phyloP scores from a whole-genome alignment of 2,888 invertebrate genomes.

The Aphidius colemani region DNA sequence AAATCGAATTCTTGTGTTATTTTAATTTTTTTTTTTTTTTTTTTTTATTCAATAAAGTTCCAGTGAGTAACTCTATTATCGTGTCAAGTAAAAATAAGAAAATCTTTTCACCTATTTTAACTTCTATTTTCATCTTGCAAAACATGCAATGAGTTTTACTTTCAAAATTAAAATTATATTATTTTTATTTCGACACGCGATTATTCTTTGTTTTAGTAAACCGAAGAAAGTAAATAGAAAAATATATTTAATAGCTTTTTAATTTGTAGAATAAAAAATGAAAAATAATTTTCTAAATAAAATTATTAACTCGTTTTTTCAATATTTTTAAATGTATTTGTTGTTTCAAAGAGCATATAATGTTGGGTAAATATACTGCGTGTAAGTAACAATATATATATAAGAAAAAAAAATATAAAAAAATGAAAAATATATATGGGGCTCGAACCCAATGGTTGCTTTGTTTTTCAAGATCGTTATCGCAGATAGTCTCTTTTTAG shows the following conservation, averaged over 20 bases:
- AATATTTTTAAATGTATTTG: not conserved
- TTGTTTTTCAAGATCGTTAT: slow-evolving; percentile 26
- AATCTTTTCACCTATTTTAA: slow-evolving; percentile 22
- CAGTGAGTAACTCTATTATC: not conserved
- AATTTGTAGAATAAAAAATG: no score
- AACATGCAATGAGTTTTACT: slow-evolving; percentile 23
- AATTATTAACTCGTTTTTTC: not conserved
- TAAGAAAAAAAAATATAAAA: not conserved
- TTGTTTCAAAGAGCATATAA: not conserved
- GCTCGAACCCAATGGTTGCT: slow-evolving; percentile 46
- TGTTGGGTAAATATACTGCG: not conserved
- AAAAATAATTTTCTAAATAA: no score
- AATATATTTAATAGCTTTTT: no score
- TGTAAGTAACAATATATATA: not conserved
- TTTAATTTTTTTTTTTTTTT: not conserved
- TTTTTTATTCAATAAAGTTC: not conserved
- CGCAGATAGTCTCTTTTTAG: slow-evolving; percentile 14
- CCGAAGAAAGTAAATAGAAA: slow-evolving; percentile 25
- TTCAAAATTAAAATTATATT: slow-evolving; percentile 8
- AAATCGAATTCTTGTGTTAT: not conserved
- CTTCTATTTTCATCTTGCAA: slow-evolving; percentile 7
- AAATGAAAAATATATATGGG: not conserved
- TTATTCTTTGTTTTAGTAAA: slow-evolving; percentile 20
- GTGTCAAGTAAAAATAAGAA: slow-evolving; percentile 13
- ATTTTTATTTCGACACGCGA: slow-evolving; percentile 17